Evolutionary conservation across 2,113 vertebrate species (phyloP).

Genomic region (Calypte anna): DNA sequence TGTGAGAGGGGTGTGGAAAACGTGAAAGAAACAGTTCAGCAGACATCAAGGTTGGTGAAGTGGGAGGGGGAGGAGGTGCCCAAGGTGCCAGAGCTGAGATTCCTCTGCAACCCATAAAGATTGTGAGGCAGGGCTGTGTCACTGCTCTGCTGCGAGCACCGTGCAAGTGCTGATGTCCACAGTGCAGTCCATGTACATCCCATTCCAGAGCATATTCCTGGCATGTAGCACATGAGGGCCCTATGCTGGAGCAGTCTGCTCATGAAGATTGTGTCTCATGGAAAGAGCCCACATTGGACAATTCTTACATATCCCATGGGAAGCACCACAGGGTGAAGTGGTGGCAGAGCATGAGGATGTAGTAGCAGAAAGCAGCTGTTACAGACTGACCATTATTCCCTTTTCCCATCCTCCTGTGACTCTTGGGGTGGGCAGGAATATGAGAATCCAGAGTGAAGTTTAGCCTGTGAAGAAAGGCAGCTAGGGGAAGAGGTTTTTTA

Average conservation of each 20-base stretch:
- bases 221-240: neutral
- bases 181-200: too few species aligned
- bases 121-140: neutral
- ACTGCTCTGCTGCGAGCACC: neutral
- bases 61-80: neutral
- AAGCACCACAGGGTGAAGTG: neutral
- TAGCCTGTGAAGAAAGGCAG: neutral
- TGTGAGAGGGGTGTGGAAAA: neutral
- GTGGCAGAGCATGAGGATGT: fast-evolving
- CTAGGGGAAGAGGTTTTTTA: neutral
- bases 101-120: neutral
- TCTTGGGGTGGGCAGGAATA: neutral
- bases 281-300: too few species aligned
- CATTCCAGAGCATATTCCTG: neutral
- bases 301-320: too few species aligned
- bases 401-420: neutral
- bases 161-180: too few species aligned
- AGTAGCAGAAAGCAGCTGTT: neutral
- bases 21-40: too few species aligned
- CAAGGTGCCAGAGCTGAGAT: neutral
- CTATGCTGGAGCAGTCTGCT: neutral
- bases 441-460: neutral
- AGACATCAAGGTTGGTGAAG: neutral
- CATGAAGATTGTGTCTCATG: neutral
- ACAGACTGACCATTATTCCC: neutral